Conservation (phyloP, 2,113 vertebrate species). For the Agapornis roseicollis region DNA sequence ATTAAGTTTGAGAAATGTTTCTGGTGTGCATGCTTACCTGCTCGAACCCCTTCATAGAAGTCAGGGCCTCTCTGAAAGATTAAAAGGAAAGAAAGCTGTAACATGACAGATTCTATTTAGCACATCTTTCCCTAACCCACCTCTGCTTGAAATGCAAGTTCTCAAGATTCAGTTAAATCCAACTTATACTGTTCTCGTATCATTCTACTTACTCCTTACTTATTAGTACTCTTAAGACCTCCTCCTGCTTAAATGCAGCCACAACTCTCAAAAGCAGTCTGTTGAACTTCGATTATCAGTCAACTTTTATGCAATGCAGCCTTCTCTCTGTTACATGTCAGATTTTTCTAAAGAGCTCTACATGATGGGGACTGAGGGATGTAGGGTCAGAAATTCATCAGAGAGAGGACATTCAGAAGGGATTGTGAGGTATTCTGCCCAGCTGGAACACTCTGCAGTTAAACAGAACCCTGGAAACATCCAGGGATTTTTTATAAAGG, state of each 20-base stretch:
- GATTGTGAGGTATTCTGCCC: not conserved
- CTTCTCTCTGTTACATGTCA: not conserved
- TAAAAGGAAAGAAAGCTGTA: not conserved
- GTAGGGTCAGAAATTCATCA: not conserved
- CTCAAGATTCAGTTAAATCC: not conserved
- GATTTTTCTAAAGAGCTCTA: not conserved
- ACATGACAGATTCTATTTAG: not conserved
- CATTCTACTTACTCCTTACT: not conserved
- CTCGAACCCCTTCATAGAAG: conserved; percentile 92
- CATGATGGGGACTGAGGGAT: not conserved
- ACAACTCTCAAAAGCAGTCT: not conserved
- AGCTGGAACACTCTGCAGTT: not conserved
- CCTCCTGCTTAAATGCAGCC: not conserved
- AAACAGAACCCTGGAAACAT: not conserved
- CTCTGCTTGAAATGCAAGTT: not conserved
- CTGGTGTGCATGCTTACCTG: conserved; percentile 76
- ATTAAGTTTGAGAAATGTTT: not conserved
- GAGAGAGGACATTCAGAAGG: not conserved
- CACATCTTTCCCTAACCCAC: not conserved
- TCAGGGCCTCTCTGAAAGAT: conserved; percentile 86
- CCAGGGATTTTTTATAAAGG: not conserved
- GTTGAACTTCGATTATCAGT: not conserved
- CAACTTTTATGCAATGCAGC: not conserved
- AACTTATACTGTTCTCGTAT: not conserved
- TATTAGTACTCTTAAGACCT: not conserved